phyloP scores from a whole-genome alignment of 2,888 invertebrate genomes.

The Tineola bisselliella region DNA sequence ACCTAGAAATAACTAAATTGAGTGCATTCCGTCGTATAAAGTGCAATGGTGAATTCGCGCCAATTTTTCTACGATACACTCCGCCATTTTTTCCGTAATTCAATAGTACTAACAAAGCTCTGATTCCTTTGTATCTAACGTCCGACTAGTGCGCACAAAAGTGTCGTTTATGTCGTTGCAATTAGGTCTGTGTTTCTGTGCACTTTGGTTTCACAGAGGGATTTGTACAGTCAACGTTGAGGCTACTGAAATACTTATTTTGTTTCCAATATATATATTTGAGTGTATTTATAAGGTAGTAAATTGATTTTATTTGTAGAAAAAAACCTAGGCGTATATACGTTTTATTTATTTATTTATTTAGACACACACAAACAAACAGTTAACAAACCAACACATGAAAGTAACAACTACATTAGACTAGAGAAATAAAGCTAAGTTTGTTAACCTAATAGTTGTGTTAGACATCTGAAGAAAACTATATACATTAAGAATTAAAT shows the following conservation, averaged over 20 bases:
- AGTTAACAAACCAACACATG: too few relatives aligned
- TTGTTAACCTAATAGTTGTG: too few relatives aligned
- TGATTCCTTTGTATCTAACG: not conserved
- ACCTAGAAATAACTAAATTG: not conserved
- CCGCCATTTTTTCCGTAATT: conserved; percentile 3
- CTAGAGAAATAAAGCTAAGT: too few relatives aligned
- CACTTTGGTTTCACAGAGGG: not conserved
- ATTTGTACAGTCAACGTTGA: not conserved
- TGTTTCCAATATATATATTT: too few relatives aligned
- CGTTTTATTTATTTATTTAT: too few relatives aligned
- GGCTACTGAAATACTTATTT: not conserved
- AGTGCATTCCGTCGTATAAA: not conserved
- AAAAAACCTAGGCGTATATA: too few relatives aligned
- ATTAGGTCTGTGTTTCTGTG: not conserved
- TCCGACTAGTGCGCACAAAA: not conserved
- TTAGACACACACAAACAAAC: too few relatives aligned
- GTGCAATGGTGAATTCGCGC: not conserved
- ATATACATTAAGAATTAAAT: too few relatives aligned
- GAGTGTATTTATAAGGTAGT: too few relatives aligned
- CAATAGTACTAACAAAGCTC: conserved; percentile 9
- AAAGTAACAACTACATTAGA: too few relatives aligned
- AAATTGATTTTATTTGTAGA: too few relatives aligned
- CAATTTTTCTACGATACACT: not conserved
- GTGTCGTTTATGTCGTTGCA: not conserved
- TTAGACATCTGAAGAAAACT: too few relatives aligned